phyloP scores from a whole-genome alignment of 2,113 vertebrate species.

The Brachypodius melanocephalos region DNA sequence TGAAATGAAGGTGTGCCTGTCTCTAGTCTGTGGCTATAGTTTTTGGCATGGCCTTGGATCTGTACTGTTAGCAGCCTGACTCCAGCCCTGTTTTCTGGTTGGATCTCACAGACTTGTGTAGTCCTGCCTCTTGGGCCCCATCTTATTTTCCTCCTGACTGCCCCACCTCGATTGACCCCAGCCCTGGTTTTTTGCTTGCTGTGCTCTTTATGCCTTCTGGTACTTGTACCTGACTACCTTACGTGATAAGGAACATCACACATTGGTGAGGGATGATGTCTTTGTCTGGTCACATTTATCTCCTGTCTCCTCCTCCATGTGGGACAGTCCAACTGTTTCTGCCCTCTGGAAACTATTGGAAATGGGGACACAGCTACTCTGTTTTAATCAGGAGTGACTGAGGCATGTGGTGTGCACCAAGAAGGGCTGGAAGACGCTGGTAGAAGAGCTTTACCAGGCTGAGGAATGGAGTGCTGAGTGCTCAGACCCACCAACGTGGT shows the following conservation, averaged over 20 bases:
- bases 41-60: background rate
- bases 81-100: background rate
- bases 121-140: background rate
- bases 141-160: background rate
- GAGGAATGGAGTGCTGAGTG: background rate
- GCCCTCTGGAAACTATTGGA: background rate
- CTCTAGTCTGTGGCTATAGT: fast-evolving
- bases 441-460: background rate
- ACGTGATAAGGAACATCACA: fast-evolving
- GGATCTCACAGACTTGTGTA: background rate
- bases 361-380: fast-evolving
- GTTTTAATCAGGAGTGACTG: background rate
- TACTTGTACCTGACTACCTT: background rate
- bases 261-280: fast-evolving
- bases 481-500: background rate
- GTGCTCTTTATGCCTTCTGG: background rate
- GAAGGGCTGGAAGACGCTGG: background rate
- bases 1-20: background rate
- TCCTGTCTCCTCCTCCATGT: background rate
- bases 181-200: background rate
- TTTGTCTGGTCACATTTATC: background rate
- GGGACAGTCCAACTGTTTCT: background rate
- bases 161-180: fast-evolving
- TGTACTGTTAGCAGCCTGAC: background rate
- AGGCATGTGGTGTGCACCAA: background rate